Evolutionary conservation across 1,140 invertebrate species (phyloP), one percentile per base, ranked within the genome.

Genomic region (Papilio aristodemus): DNA sequence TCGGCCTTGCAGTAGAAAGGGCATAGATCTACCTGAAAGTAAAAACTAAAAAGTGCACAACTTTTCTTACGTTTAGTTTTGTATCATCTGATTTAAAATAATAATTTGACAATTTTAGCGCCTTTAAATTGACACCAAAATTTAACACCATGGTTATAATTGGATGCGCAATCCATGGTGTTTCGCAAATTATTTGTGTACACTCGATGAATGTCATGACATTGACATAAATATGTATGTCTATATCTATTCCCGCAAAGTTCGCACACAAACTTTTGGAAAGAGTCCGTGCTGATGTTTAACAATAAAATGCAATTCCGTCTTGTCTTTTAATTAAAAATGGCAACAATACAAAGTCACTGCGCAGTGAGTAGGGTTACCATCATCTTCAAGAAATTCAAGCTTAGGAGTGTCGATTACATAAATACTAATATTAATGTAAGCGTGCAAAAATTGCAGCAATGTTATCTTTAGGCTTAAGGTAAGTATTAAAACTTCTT

Each of bases 311-410:
- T 76, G 67, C 27, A 57, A 66, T 59, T 62, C 68, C 69, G 70
- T 75, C 67, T 69, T 71, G 57, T 41, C 68, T 72, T 74, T 77
- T 79, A 78, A 83, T 82, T 80, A 81, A 78, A 75, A 78, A 63
- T 80, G 77, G 74, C 79, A 81, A 78, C 83, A 84, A 79, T 84
- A 81, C 79, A 84, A 82, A 82, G 80, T 80, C 80, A 77, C 72
- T 73, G 50, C 79, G 79, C 84, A 80, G 83, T 25, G 9, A 54
- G 22, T 54, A 54, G 46, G 46, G 46, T 25, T 54, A 10, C 19
- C 19, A 25, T 25, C 1, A 43, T 17, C 75, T 71, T 76, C 17
- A 46, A 46, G 2, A 3, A n/a, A n/a, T n/a, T n/a, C n/a, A n/a
- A n/a, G n/a, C n/a, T n/a, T n/a, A n/a, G n/a, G n/a, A n/a, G n/a